These are phyloP conservation scores for Pomacea canaliculata DNA, from an alignment of 2,888 invertebrate species.

Conservation along the genomic window DNA sequence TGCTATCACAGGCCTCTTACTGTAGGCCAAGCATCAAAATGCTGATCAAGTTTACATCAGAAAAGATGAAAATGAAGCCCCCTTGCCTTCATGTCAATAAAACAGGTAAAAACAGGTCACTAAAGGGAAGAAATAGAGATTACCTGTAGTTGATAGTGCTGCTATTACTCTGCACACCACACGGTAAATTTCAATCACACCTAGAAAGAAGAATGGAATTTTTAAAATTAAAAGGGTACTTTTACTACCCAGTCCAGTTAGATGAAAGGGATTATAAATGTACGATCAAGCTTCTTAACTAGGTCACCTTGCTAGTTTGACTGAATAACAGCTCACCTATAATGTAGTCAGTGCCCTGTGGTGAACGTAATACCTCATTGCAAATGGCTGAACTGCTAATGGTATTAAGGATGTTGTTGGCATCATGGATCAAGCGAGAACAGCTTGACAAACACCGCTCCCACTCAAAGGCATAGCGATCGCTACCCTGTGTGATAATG, in stretches of 20 bases:
- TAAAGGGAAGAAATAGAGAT: conserved; percentile 11
- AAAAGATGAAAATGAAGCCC: no score
- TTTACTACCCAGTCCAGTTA: no score
- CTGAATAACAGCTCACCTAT: conserved; percentile 65
- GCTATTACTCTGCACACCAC: conserved; percentile 62
- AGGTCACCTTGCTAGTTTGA: no score
- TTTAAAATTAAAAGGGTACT: no score
- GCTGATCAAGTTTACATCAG: no score
- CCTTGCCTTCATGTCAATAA: no score
- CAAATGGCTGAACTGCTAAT: conserved; percentile 73
- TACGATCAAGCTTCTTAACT: no score
- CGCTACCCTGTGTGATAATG: conserved; percentile 23
- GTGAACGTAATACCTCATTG: conserved; percentile 73
- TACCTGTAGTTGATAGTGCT: conserved; percentile 61
- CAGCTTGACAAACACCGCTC: conserved; percentile 73
- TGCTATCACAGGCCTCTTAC: no score
- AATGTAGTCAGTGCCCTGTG: conserved; percentile 74
- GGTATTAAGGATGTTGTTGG: conserved; percentile 73
- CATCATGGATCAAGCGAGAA: conserved; percentile 72
- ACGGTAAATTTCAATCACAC: conserved; percentile 66
- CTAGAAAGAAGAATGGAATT: conserved; percentile 42
- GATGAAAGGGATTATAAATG: no score
- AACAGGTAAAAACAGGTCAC: no score
- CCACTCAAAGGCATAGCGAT: conserved; percentile 70
- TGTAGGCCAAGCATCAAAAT: no score